Percentiles rank a stretch among this genome's conserved stretches.
These are phyloP conservation scores for Xenopus laevis DNA, from an alignment of 2,113 vertebrate genomes.

Conservation along the genomic window DNA sequence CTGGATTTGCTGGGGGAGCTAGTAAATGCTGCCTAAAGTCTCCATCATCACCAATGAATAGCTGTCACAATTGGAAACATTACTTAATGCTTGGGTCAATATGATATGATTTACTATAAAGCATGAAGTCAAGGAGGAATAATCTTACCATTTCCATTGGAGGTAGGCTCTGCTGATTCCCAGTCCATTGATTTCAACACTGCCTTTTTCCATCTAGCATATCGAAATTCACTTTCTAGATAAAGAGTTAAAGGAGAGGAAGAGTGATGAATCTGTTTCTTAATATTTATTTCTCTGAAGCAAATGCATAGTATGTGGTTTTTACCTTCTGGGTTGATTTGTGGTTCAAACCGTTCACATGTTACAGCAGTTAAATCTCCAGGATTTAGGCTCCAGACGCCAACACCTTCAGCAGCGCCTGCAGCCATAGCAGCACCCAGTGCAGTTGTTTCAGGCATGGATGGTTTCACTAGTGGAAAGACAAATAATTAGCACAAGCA, in stretches of 20 bases:
- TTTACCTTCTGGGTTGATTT: constrained; percentile 87
- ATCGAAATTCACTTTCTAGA: constrained; percentile 90
- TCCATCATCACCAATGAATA: too few relatives aligned
- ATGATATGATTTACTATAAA: too few relatives aligned
- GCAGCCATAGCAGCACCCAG: constrained; percentile 95
- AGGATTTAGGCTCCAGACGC: constrained; percentile 82
- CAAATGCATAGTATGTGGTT: not conserved
- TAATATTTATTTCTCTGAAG: not conserved
- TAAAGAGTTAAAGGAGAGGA: constrained; percentile 47
- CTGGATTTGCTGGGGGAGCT: too few relatives aligned
- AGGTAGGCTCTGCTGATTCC: constrained; percentile 73
- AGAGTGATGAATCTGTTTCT: not conserved
- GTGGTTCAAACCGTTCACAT: constrained; percentile 83
- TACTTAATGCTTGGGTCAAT: too few relatives aligned
- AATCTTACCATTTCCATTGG: constrained; percentile 60
- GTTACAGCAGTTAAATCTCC: constrained; percentile 74
- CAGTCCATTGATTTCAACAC: constrained; percentile 91
- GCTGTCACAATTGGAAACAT: too few relatives aligned
- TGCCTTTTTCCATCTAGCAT: constrained; percentile 92
- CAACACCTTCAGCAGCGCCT: constrained; percentile 87
- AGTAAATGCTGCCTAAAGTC: too few relatives aligned
- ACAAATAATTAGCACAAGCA: not conserved
- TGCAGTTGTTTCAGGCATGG: constrained; percentile 91
- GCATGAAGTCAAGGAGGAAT: constrained; percentile 2
- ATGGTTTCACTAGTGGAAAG: constrained; percentile 76